Base-by-base conservation (phyloP, 2,113 vertebrate genomes). In the Condylura cristata region DNA sequence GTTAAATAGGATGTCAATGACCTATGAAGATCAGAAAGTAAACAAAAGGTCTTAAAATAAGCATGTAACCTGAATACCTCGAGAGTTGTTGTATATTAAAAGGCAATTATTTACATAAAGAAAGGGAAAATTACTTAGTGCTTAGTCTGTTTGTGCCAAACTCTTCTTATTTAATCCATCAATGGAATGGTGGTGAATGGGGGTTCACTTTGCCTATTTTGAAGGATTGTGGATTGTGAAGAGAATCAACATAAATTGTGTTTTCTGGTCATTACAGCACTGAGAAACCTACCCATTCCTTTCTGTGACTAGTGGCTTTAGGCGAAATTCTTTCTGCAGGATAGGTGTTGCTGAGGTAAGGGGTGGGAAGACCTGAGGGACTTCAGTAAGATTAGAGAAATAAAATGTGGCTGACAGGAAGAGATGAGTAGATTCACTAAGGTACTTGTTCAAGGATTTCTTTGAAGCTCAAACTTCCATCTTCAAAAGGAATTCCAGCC, bases 1-100 rank as follows among this genome's bases (percentile, higher is more conserved):
- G 97, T 98, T 98, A 98, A 99, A 99, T 99, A 98, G 98, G 98
- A 99, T 98, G 98, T 98, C 98, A 99, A 98, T 98, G 98, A 99
- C 98, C 98, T 98, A 98, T 98, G 98, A 98, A 99, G 98, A 98
- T 98, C 98, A 98, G 97, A 98, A 98, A 98, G 98, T 99, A 99
- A 98, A 99, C 98, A 99, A 98, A 98, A 98, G 98, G 98, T 98
- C 98, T 98, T 99, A 98, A 98, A 98, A 98, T 98, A 98, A 98
- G 97, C 97, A 98, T 98, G 98, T 98, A 99, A 98, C 98, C 97
- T 97, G 98, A 99, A 98, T 94, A 98, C 96, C 88, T 98, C 8
- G 17, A 97, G 98, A 97, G 97, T 97, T 97, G 98, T 95, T 98
- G 95, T 96, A 96, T 98, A 98, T 98, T 96, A 98, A 94, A 98